These are phyloP conservation scores for Platycheirus rosarum DNA, from an alignment of 2,888 invertebrate species.

Conservation along the genomic window DNA sequence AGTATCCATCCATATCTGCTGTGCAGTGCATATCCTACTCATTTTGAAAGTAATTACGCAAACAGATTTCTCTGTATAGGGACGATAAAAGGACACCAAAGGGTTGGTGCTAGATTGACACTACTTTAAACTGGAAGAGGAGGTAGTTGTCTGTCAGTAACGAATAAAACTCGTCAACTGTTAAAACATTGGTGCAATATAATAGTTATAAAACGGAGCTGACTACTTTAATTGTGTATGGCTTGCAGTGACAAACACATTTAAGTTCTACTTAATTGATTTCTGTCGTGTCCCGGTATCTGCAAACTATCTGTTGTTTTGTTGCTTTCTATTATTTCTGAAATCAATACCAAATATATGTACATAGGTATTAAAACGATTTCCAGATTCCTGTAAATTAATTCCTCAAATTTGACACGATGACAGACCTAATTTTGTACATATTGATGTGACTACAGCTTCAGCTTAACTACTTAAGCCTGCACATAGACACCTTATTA, in stretches of 20 bases:
- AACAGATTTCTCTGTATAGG: constrained; percentile 44
- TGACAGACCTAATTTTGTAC: too few relatives aligned
- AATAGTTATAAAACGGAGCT: not conserved
- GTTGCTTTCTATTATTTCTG: too few relatives aligned
- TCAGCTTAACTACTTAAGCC: too few relatives aligned
- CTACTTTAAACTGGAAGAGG: not conserved
- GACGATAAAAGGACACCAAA: too few relatives aligned
- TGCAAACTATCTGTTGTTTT: constrained; percentile 42
- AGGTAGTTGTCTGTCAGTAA: constrained; percentile 30
- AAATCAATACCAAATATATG: too few relatives aligned
- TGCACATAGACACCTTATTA: too few relatives aligned
- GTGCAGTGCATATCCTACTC: not conserved
- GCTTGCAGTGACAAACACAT: not conserved
- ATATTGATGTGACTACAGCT: too few relatives aligned
- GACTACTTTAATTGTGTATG: not conserved
- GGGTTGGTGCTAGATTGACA: not conserved
- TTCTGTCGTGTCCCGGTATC: constrained; percentile 58
- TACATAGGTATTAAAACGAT: too few relatives aligned
- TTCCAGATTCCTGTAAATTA: too few relatives aligned
- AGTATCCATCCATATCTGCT: constrained; percentile 43
- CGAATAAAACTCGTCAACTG: constrained; percentile 28
- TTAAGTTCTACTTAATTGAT: constrained; percentile 59
- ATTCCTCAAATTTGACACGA: too few relatives aligned
- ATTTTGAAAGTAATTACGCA: constrained; percentile 63
- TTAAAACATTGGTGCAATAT: constrained; percentile 15